Evolutionary conservation across 2,888 invertebrate species (phyloP).

Genomic region (Serripes groenlandicus): DNA sequence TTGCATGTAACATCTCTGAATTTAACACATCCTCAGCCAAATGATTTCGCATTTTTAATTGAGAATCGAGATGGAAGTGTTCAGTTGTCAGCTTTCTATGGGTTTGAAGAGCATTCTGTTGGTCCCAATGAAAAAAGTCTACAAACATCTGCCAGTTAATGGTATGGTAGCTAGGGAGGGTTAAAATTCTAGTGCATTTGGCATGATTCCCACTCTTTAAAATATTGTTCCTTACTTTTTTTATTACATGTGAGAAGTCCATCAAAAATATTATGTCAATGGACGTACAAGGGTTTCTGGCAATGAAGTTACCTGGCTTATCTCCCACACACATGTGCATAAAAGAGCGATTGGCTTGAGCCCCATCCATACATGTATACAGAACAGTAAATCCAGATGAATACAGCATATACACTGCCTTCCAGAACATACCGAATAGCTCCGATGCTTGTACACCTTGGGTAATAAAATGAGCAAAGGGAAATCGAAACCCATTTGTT

Average conservation of each 20-base stretch:
- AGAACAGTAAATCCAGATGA: neutral
- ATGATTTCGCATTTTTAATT: constrained; percentile 62
- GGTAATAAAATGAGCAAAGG: neutral
- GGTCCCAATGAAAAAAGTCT: constrained; percentile 61
- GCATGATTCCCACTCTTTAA: constrained; percentile 37
- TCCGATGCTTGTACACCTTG: neutral
- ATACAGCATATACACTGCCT: neutral
- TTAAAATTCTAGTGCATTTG: constrained; percentile 33
- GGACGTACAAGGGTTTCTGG: neutral
- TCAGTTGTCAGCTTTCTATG: constrained; percentile 58
- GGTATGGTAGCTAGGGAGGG: neutral
- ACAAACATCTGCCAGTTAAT: constrained; percentile 63
- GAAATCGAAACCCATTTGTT: neutral
- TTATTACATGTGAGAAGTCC: neutral
- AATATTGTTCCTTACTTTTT: constrained; percentile 20
- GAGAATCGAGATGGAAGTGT: constrained; percentile 44
- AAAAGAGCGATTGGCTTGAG: neutral
- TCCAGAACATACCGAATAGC: neutral
- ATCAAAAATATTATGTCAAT: neutral
- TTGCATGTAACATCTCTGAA: constrained; percentile 54
- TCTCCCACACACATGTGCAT: neutral
- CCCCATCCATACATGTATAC: neutral
- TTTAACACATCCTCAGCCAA: constrained; percentile 66
- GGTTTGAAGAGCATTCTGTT: constrained; percentile 40
- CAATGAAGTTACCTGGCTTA: neutral